Conservation (phyloP, 1,140 invertebrate species). For the Drosophila dunni region DNA sequence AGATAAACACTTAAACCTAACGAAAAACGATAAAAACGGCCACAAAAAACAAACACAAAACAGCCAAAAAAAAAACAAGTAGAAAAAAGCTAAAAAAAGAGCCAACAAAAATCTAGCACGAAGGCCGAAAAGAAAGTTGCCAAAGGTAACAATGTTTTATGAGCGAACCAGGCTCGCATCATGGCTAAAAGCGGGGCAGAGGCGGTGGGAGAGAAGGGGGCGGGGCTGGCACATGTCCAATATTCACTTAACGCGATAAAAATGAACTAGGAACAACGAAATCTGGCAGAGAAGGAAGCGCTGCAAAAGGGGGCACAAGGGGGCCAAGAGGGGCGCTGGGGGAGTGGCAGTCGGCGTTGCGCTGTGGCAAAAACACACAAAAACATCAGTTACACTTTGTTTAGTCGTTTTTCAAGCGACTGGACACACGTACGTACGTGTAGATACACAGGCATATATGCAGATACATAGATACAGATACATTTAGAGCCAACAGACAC, state of each 20-base stretch:
- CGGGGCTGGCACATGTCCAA: slow-evolving; percentile 67
- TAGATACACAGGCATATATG: slow-evolving; percentile 2
- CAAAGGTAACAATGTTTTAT: slow-evolving; percentile 64
- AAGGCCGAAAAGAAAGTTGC: slow-evolving; percentile 57
- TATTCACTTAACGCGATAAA: slow-evolving; percentile 83
- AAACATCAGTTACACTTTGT: slow-evolving; percentile 81
- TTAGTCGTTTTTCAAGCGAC: slow-evolving; percentile 54
- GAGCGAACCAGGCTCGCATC: slow-evolving; percentile 1
- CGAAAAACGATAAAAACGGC: slow-evolving; percentile 79
- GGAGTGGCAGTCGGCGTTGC: neutral
- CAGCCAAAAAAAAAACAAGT: slow-evolving; percentile 43
- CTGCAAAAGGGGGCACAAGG: neutral
- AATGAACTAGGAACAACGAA: slow-evolving; percentile 80
- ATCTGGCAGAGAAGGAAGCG: slow-evolving; percentile 59
- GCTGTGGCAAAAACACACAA: slow-evolving; percentile 66
- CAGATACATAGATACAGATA: slow-evolving; percentile 13
- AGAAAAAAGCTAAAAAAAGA: slow-evolving; percentile 13
- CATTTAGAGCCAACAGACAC: slow-evolving; percentile 18
- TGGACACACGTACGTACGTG: slow-evolving; percentile 1
- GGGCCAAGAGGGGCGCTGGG: neutral
- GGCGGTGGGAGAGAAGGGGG: neutral
- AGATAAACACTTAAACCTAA: slow-evolving; percentile 82
- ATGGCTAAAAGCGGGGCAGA: neutral
- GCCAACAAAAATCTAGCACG: slow-evolving; percentile 25
- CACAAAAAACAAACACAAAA: slow-evolving; percentile 36